These are phyloP conservation scores for Macquaria australasica DNA, from an alignment of 2,113 vertebrate species.

Conservation along the genomic window DNA sequence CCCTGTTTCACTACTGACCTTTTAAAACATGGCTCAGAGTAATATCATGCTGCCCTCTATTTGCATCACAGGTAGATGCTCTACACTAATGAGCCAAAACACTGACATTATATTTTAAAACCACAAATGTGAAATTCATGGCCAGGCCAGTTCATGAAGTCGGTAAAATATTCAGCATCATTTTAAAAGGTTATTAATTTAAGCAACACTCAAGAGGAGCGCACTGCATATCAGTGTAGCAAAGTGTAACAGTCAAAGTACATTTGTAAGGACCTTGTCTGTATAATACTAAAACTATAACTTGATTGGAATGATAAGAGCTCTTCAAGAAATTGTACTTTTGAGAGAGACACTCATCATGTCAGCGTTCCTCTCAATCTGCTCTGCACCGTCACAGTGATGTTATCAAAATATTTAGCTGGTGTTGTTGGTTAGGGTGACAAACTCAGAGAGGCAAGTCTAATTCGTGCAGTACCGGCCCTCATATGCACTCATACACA, in stretches of 20 bases:
- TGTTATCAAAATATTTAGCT: conserved; percentile 38
- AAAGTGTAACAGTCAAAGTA: not conserved
- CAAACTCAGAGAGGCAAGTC: conserved; percentile 33
- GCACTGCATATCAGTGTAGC: not conserved
- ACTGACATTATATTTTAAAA: conserved; percentile 31
- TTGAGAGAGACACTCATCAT: not conserved
- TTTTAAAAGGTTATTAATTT: conserved; percentile 35
- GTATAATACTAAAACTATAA: not conserved
- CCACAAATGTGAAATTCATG: conserved; percentile 1
- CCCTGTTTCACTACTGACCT: conserved; percentile 47
- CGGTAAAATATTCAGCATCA: conserved; percentile 6
- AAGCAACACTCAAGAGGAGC: not conserved
- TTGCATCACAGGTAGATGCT: conserved; percentile 40
- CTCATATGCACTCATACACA: not conserved
- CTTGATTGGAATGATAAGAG: conserved; percentile 1
- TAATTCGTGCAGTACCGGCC: conserved; percentile 12
- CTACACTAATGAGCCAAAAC: conserved; percentile 37
- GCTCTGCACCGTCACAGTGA: conserved; percentile 21
- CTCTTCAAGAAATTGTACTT: not conserved
- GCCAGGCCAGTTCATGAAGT: not conserved
- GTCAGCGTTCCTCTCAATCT: not conserved
- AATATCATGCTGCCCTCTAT: conserved; percentile 40
- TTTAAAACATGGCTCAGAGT: conserved; percentile 50
- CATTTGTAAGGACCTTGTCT: not conserved
- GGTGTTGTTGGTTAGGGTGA: conserved; percentile 8